Conservation (phyloP, 2,113 vertebrate genomes). For the Desmodus rotundus region DNA sequence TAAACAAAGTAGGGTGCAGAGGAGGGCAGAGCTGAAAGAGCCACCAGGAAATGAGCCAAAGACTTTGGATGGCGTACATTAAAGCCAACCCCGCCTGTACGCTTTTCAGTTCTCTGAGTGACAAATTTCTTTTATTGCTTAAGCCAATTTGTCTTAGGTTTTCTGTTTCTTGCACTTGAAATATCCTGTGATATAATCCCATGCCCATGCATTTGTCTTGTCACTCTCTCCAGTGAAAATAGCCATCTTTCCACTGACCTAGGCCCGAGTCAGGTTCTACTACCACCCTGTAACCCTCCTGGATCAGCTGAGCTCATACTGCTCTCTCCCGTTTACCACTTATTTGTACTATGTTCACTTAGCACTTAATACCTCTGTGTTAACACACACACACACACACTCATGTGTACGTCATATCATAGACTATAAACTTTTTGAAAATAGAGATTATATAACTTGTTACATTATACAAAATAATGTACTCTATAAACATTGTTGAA, state of each 20-base stretch:
- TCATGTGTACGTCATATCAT: not conserved
- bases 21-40: not conserved
- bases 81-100: not conserved
- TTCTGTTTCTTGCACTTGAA: not conserved
- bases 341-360: not conserved
- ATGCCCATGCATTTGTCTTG: not conserved
- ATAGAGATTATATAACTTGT: not conserved
- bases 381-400: not conserved
- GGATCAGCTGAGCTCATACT: not conserved
- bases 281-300: not conserved
- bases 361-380: not conserved
- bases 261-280: not conserved
- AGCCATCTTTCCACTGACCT: not conserved
- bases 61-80: not conserved
- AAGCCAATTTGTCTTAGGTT: not conserved
- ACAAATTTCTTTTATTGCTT: not conserved
- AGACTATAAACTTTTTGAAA: not conserved
- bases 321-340: not conserved
- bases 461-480: not conserved
- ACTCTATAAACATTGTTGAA: not conserved
- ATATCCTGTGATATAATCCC: not conserved
- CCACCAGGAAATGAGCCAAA: not conserved
- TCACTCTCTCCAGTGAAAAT: not conserved
- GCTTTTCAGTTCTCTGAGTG: not conserved
- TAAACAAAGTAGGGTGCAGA: not conserved